These are phyloP conservation scores for Microtus pennsylvanicus DNA, from an alignment of 2,113 vertebrate species.

Conservation along the genomic window DNA sequence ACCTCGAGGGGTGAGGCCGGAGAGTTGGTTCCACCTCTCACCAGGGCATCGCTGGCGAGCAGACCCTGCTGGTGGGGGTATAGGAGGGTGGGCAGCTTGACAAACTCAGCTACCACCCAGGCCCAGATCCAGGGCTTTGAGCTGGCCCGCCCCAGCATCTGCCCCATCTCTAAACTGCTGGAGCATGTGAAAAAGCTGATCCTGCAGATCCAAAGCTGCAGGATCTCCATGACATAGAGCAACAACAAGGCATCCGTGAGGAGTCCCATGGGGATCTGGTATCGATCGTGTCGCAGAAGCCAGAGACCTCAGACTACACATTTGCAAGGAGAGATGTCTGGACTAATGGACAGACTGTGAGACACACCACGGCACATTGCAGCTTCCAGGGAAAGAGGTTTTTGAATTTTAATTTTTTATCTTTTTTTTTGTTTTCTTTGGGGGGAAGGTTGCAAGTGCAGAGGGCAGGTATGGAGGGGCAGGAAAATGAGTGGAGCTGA, in stretches of 20 bases:
- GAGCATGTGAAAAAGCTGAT: neutral
- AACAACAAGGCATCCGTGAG: neutral
- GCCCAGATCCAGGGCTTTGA: too few relatives aligned
- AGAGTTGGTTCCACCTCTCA: neutral
- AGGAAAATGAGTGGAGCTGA: neutral
- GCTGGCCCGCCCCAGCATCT: neutral
- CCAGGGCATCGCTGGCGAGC: neutral
- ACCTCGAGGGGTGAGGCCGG: neutral
- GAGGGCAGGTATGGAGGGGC: neutral
- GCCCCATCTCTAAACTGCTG: neutral
- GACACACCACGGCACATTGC: neutral
- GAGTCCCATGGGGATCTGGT: neutral
- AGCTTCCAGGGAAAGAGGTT: neutral
- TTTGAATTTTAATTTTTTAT: neutral
- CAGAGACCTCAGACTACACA: neutral
- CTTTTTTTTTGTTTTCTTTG: neutral
- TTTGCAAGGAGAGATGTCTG: neutral
- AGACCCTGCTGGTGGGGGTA: neutral
- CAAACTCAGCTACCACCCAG: neutral
- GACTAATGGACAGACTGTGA: neutral
- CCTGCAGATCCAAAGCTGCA: neutral
- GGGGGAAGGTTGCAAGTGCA: neutral
- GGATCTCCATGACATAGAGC: neutral
- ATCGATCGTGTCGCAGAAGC: neutral
- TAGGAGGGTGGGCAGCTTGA: neutral